Evolutionary conservation across 1,140 invertebrate species (phyloP), one percentile per base, ranked within the genome.

Genomic region (Drosophila sp.): DNA sequence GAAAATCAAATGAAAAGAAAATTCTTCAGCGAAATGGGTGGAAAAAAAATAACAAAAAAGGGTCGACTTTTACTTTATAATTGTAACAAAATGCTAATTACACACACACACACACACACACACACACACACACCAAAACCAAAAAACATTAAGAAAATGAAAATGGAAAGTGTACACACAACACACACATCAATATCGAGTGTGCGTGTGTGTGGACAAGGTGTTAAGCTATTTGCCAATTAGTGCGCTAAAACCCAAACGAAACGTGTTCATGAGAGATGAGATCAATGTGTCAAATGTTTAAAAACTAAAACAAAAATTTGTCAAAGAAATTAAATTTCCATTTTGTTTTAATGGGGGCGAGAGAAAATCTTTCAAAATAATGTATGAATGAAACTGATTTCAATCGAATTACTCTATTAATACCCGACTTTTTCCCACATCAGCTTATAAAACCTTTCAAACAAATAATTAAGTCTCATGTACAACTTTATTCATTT

Each of bases 161-260:
- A 38, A 47, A 47, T 47, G 44, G 44, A 47, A 47, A 47, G 44
- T 47, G 17, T 7, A 25, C 17, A 47, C 17, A 17, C 44, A 47
- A 23, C 6, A 47, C n/a, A n/a, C n/a, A n/a, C n/a, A 47, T 47
- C 44, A 47, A 25, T 47, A 25, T 23, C 1, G 17, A 1, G 17
- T 44, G 44, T 25, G 6, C 7, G 44, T 47, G 41, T 47, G 41
- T 47, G 6, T 47, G n/a, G 44, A 47, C 44, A 25, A 47, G 44
- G 44, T 47, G 44, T 25, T 47, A 23, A 47, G 44, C 17, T 23
- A 47, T 47, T 47, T 47, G 44, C 44, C 44, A 47, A 47, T 47
- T 47, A 23, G 44, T 47, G 17, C 17, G 17, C 5, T 7, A 8
- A 44, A 44, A 23, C 6, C 10, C 2, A 40, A 40, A 40, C 10